These are phyloP conservation scores for Cyclura pinguis DNA, from an alignment of 2,797 vertebrate species.

Conservation along the genomic window DNA sequence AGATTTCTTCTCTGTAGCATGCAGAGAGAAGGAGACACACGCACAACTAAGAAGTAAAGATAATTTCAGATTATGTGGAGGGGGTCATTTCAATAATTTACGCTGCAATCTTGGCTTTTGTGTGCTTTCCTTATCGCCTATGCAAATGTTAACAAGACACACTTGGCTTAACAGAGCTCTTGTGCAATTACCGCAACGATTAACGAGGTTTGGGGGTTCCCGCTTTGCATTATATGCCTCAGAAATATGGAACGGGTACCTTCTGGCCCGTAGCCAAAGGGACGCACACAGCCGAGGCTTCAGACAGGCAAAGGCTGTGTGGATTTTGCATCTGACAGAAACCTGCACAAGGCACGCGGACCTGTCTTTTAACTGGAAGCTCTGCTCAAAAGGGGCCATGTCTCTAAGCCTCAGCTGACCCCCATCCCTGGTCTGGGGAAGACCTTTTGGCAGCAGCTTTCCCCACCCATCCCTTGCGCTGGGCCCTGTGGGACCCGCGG, in stretches of 20 bases:
- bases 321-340: not conserved
- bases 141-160: too few relatives aligned
- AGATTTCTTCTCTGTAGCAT: not conserved
- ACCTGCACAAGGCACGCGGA: not conserved
- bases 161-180: not conserved
- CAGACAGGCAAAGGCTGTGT: not conserved
- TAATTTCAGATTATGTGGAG: not conserved
- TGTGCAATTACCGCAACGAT: not conserved
- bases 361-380: not conserved
- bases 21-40: too few relatives aligned
- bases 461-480: not conserved
- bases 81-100: not conserved
- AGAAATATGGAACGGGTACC: not conserved
- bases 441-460: not conserved
- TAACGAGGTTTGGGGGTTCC: not conserved
- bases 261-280: not conserved
- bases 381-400: not conserved
- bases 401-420: too few relatives aligned
- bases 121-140: too few relatives aligned
- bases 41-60: not conserved
- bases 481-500: not conserved
- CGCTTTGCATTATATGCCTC: not conserved
- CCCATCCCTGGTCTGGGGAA: not conserved
- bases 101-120: not conserved
- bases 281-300: too few relatives aligned